Evolutionary conservation across 2,113 vertebrate species (phyloP).

Genomic region (Psittacula cyanocephala): DNA sequence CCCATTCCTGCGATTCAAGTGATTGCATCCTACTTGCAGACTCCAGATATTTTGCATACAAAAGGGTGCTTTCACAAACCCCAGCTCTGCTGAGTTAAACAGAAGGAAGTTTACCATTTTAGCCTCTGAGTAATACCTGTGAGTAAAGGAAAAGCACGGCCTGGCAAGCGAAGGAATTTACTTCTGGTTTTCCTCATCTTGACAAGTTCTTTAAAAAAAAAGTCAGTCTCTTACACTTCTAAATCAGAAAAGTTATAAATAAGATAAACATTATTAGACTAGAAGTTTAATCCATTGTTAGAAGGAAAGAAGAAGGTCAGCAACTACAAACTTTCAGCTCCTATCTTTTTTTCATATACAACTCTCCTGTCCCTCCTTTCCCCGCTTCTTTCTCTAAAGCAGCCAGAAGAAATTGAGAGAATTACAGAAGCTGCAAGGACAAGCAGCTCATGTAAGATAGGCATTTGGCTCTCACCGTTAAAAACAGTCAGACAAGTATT

Average conservation of each 20-base stretch:
- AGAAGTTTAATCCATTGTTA: neutral
- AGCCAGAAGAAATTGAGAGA: neutral
- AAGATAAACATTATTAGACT: neutral
- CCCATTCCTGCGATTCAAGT: neutral
- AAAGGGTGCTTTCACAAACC: neutral
- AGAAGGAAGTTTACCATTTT: neutral
- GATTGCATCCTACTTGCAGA: accelerated
- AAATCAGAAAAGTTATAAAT: neutral
- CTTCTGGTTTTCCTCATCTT: neutral
- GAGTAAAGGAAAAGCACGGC: neutral
- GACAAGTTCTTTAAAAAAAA: neutral
- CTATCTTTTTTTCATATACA: neutral
- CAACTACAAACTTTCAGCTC: neutral
- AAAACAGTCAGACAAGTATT: neutral
- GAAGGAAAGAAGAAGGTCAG: neutral
- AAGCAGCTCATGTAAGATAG: neutral
- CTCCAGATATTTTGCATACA: neutral
- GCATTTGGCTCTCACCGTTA: neutral
- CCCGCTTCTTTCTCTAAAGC: neutral
- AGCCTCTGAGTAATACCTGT: neutral
- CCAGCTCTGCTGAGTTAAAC: neutral
- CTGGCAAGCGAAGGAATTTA: neutral
- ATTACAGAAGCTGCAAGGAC: neutral
- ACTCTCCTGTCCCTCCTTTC: neutral
- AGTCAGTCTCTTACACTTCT: neutral